Evolutionary conservation across 2,113 vertebrate species (phyloP), one percentile per base, ranked within the genome.

Genomic region (Lucifuga dentata): DNA sequence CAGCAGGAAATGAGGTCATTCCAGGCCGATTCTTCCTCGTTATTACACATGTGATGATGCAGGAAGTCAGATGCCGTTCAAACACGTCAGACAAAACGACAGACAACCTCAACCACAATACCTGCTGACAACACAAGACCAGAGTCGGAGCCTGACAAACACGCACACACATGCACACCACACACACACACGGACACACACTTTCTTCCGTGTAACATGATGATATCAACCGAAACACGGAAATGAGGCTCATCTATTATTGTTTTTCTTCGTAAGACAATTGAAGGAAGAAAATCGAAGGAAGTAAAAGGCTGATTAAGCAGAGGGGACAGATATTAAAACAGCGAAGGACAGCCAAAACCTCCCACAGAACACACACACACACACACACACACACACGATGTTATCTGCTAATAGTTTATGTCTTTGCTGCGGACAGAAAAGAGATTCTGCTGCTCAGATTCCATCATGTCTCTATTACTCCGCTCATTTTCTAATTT

Each of bases 241-340:
- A 59, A 57, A 66, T 45, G 8, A 15, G 12, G 11, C 23, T 58
- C 35, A 58, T 52, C 29, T 41, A 46, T 39, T 24, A 29, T 19
- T 7, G 3, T 7, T 40, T 33, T 60, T 33, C 19, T 12, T 8
- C 16, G 24, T 32, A 0, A n/a, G 24, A 56, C 23, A 56, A 39
- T 66, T 26, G 15, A 41, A 40, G 32, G 20, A 78, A 55, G 63
- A 58, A 26, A 32, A 24, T 36, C 58, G 11, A 50, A 60, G 43
- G 39, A 74, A 76, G 40, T 24, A 40, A 59, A 66, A 5, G n/a
- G 44, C 44, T 71, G 55, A 78, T 80, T 70, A 67, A 52, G 59
- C n/a, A 51, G 66, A 69, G 66, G 75, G 52, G 29, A 26, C 62
- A 74, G 53, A 4, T 24, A 21, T 51, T 24, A 44, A 8, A 3